These are phyloP conservation scores for Sarcophaga caerulescens DNA, from an alignment of 2,888 invertebrate genomes.

Conservation along the genomic window DNA sequence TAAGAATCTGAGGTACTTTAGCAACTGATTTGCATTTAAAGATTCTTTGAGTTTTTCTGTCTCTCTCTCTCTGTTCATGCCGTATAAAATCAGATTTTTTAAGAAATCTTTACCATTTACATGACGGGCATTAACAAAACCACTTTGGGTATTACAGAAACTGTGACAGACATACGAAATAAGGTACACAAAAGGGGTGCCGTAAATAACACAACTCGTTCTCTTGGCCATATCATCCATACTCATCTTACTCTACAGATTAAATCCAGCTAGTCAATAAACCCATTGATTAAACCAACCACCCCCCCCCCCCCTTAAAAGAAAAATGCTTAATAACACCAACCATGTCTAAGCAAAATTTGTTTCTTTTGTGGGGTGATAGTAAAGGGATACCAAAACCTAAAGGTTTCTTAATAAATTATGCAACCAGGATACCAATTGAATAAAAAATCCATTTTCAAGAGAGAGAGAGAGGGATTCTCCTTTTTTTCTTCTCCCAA, in stretches of 20 bases:
- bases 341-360: not conserved
- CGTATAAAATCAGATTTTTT: not conserved
- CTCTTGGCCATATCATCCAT: not conserved
- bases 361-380: not conserved
- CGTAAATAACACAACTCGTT: not conserved
- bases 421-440: conserved; percentile 24
- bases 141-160: not conserved
- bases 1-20: no score
- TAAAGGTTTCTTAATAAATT: conserved; percentile 19
- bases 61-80: no score
- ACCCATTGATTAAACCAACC: not conserved
- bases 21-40: no score
- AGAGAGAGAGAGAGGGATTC: not conserved
- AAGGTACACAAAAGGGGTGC: not conserved
- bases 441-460: conserved; percentile 24
- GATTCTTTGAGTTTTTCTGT: no score
- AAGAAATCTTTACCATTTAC: not conserved
- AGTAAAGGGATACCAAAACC: not conserved
- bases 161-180: conserved; percentile 10
- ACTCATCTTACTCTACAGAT: not conserved
- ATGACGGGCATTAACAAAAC: not conserved
- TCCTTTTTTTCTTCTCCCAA: not conserved
- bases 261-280: not conserved
- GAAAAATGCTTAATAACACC: not conserved
- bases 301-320: not conserved